phyloP scores from a whole-genome alignment of 2,113 vertebrate genomes.

The Proteles cristata region DNA sequence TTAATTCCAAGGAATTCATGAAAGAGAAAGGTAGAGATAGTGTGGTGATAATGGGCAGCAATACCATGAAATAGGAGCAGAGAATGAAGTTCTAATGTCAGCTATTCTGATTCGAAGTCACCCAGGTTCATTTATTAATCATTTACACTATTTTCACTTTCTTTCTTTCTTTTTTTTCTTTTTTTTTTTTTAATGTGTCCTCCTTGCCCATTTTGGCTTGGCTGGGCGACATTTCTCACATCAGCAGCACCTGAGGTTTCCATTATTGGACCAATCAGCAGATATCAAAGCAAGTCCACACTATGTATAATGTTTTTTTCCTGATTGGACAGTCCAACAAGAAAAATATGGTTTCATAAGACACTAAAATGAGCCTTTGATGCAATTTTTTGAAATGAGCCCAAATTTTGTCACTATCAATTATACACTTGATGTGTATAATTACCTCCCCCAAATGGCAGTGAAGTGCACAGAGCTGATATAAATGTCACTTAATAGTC shows the following conservation, averaged over 20 bases:
- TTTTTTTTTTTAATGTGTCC: not conserved
- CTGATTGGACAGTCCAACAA: not conserved
- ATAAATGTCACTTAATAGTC: constrained; percentile 55
- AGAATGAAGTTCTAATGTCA: not conserved
- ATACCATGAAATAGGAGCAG: not conserved
- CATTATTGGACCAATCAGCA: not conserved
- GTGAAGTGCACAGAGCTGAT: constrained; percentile 33
- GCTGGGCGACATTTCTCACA: not conserved
- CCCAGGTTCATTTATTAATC: not conserved
- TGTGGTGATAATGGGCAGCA: not conserved
- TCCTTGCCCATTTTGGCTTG: not conserved
- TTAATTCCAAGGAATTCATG: not conserved
- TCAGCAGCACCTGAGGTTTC: not conserved
- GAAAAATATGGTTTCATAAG: constrained; percentile 34
- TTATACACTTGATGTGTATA: not conserved
- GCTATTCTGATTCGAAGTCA: not conserved
- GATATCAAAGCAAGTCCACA: not conserved
- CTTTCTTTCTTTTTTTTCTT: not conserved
- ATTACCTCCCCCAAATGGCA: constrained; percentile 24
- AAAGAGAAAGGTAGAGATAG: not conserved
- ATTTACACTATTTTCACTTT: not conserved
- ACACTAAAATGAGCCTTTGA: not conserved
- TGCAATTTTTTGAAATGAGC: not conserved
- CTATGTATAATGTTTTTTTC: not conserved
- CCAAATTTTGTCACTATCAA: not conserved